Conservation (phyloP, 2,888 invertebrate genomes). For the Emmelina monodactyla region DNA sequence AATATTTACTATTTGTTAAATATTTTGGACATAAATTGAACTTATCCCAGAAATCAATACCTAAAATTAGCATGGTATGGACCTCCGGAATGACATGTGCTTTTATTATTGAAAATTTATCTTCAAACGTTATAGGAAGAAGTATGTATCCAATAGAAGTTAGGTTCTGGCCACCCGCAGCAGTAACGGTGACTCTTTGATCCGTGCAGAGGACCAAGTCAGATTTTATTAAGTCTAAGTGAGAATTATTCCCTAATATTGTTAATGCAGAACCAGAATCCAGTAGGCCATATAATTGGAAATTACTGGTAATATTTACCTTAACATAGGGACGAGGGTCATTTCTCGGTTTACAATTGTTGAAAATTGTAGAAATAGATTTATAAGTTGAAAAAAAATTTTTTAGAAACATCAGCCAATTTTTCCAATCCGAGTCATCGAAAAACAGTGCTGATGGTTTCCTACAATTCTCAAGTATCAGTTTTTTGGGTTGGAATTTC, state of each 20-base stretch:
- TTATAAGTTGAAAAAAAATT: constrained; percentile 7
- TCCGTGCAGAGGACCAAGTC: not conserved
- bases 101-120: constrained; percentile 10
- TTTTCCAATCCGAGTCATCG: constrained; percentile 10
- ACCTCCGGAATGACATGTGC: constrained; percentile 14
- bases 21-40: constrained; percentile 10
- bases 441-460: not conserved
- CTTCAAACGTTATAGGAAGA: constrained; percentile 12
- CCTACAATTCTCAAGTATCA: constrained; percentile 4
- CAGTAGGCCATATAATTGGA: constrained; percentile 8
- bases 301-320: constrained; percentile 6
- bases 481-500: constrained; percentile 10
- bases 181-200: constrained; percentile 1
- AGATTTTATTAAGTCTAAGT: not conserved
- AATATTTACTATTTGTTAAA: constrained; percentile 3
- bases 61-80: constrained; percentile 11
- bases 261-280: constrained; percentile 15
- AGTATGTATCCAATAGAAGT: constrained; percentile 9
- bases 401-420: constrained; percentile 13
- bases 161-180: constrained; percentile 12
- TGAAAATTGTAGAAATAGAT: constrained; percentile 9
- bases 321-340: constrained; percentile 11
- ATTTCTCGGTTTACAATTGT: constrained; percentile 2
- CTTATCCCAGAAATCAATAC: constrained; percentile 14
- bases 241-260: constrained; percentile 13